A percentile compares a stretch with the other conserved stretches of the same genome.
These are phyloP conservation scores for Ibidorhyncha struthersii DNA, from an alignment of 2,113 vertebrate genomes.

Conservation along the genomic window DNA sequence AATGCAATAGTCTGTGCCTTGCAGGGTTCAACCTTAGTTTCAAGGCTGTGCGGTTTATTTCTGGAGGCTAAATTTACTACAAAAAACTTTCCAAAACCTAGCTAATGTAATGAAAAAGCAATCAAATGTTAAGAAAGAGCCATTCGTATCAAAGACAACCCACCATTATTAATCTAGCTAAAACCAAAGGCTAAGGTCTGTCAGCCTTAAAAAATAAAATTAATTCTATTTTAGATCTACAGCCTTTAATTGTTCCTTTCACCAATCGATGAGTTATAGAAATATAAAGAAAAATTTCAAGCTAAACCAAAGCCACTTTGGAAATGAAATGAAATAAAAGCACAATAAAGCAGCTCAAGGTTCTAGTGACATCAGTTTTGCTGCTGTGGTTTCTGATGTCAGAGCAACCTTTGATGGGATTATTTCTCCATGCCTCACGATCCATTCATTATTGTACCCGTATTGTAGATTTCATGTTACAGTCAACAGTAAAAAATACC, in stretches of 20 bases:
- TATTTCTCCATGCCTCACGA: not conserved
- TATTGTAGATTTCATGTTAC: constrained; percentile 20
- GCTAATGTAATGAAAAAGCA: constrained; percentile 13
- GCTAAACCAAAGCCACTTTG: not conserved
- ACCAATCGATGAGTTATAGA: not conserved
- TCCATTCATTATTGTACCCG: not conserved
- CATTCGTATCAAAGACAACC: not conserved
- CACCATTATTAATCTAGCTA: not conserved
- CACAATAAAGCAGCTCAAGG: not conserved
- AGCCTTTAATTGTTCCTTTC: constrained; percentile 20
- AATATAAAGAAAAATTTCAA: not conserved
- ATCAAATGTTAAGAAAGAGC: not conserved
- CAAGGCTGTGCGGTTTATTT: not conserved
- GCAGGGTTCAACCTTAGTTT: not conserved
- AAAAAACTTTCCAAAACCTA: not conserved
- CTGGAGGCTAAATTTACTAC: not conserved
- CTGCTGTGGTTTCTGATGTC: constrained; percentile 15
- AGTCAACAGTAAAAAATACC: constrained; percentile 32
- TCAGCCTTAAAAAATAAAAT: constrained; percentile 24
- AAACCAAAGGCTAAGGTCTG: not conserved
- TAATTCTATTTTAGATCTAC: not conserved
- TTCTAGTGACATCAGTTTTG: constrained; percentile 1
- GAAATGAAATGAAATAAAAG: not conserved
- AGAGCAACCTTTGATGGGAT: constrained; percentile 8
- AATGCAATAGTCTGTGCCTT: not conserved